Evolutionary conservation across 2,113 vertebrate species (phyloP), one percentile per base, ranked within the genome.

Genomic region (Pollachius pollachius): DNA sequence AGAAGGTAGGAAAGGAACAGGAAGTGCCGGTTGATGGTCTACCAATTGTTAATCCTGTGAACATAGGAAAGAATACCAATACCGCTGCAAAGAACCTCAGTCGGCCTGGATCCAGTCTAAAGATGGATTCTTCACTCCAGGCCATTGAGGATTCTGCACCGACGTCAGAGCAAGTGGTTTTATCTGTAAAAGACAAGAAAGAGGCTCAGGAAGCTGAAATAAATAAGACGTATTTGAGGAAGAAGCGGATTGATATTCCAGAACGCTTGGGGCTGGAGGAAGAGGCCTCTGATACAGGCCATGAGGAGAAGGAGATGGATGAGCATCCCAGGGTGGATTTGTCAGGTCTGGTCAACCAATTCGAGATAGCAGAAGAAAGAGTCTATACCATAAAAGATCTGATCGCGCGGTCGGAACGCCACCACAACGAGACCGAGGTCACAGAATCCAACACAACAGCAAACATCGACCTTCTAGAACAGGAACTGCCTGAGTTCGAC

Each of bases 401-500:
- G 23, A 70, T 75, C 16, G 65, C 81, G 57, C 72, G 76, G 56
- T 21, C 79, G 37, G 92, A 90, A 63, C 77, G 54, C 57, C 76
- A 91, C 54, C 25, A 82, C 30, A 77, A 70, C 70, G 79, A 87
- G 27, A 67, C 30, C 30, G 84, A 90, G 75, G 72, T 81, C 34
- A 67, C 56, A 72, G 86, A 89, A 67, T 64, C 80, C 67, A 85
- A 92, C 72, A 72, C 75, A 64, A 81, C 88, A 72, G 81, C 88
- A 73, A 86, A 76, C 52, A 77, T 79, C 83, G 82, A 87, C 69
- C 64, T 76, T 65, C 79, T 89, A 68, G 81, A 91, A 71, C 86
- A 92, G 70, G 87, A 90, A 71, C 84, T 79, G 56, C 81, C 91
- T 74, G 64, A 75, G 75, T 92, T 93, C 79, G 90, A 93, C 84